phyloP scores from a whole-genome alignment of 2,888 invertebrate genomes.

The Galerucella calmariensis region DNA sequence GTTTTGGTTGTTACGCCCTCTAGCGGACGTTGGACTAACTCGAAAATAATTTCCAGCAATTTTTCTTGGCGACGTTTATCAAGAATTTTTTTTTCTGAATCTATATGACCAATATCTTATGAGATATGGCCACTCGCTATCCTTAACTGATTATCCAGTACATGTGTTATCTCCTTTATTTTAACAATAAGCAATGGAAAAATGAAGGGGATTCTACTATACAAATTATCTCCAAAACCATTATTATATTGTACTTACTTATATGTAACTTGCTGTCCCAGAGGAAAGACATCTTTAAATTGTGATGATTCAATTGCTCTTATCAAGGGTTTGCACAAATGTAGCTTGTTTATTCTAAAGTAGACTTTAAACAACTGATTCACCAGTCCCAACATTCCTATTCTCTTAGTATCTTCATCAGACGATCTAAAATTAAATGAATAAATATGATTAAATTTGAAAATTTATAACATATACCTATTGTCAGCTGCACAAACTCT shows the following conservation, averaged over 20 bases:
- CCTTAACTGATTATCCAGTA: too few relatives aligned
- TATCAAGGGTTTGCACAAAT: constrained; percentile 93
- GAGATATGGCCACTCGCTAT: too few relatives aligned
- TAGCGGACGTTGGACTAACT: too few relatives aligned
- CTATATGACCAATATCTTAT: too few relatives aligned
- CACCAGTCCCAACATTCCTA: constrained; percentile 95
- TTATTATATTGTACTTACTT: constrained; percentile 63
- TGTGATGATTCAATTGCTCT: constrained; percentile 95
- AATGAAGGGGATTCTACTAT: too few relatives aligned
- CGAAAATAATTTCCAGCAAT: too few relatives aligned
- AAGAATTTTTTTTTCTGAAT: too few relatives aligned
- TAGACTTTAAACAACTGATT: constrained; percentile 96
- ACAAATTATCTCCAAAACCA: too few relatives aligned
- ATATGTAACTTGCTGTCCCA: constrained; percentile 96
- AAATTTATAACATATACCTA: constrained; percentile 52
- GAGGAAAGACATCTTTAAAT: constrained; percentile 87
- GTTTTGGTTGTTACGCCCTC: too few relatives aligned
- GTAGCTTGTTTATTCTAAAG: constrained; percentile 85
- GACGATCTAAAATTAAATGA: constrained; percentile 70
- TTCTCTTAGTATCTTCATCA: constrained; percentile 91
- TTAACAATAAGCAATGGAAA: too few relatives aligned
- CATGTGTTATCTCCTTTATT: too few relatives aligned
- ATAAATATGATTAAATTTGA: background rate
- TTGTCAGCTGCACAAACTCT: constrained; percentile 95
- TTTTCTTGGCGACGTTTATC: too few relatives aligned